Percentiles rank a stretch among this genome's conserved stretches.
phyloP scores from a whole-genome alignment of 2,888 invertebrate genomes.

The Aquatica leii region DNA sequence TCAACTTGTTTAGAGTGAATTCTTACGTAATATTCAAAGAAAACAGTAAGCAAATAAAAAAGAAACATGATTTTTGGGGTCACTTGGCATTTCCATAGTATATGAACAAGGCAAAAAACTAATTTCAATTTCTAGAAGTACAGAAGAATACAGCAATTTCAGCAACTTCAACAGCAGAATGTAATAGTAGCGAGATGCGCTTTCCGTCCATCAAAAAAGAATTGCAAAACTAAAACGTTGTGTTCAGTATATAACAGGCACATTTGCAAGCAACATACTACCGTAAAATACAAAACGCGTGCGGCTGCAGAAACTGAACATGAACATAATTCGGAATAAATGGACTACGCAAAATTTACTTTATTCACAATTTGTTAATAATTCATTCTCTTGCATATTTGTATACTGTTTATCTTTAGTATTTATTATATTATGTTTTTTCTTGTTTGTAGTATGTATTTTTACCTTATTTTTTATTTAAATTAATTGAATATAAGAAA shows the following conservation, averaged over 20 bases:
- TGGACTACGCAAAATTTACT: no score
- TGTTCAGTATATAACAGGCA: neutral
- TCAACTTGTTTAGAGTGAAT: no score
- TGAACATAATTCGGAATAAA: neutral
- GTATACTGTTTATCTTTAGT: neutral
- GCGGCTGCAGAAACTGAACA: neutral
- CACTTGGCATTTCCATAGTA: neutral
- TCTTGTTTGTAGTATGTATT: neutral
- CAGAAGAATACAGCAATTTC: neutral
- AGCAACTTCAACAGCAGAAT: neutral
- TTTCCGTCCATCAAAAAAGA: neutral
- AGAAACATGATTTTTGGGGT: no score
- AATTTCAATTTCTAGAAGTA: neutral
- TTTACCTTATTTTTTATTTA: neutral
- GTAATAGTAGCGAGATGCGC: neutral
- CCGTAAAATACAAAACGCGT: no score
- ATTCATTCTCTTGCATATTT: no score
- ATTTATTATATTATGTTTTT: neutral
- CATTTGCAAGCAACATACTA: no score
- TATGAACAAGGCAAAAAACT: neutral
- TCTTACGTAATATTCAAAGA: no score
- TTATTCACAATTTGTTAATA: no score
- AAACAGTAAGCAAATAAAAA: no score
- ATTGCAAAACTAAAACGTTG: neutral
- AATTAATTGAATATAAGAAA: neutral